Percentiles rank a stretch among this genome's conserved stretches.
phyloP scores from a whole-genome alignment of 2,113 vertebrate genomes.

The Notechis scutatus region DNA sequence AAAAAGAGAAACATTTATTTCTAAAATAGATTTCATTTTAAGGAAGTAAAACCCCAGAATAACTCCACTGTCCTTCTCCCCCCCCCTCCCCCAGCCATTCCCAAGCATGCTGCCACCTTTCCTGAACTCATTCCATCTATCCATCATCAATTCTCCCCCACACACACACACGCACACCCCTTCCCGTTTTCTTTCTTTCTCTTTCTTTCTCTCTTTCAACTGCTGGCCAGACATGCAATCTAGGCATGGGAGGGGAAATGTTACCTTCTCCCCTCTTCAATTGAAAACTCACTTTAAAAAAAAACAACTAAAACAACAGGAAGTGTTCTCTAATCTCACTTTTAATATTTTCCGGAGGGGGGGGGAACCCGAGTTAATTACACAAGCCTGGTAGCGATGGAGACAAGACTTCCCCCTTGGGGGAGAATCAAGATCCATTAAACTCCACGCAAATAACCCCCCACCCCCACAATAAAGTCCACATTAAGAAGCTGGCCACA shows the following conservation, averaged over 20 bases:
- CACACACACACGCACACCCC: no score
- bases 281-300: not conserved
- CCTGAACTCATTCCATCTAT: slow-evolving; percentile 37
- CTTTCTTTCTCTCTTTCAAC: slow-evolving; percentile 34
- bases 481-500: not conserved
- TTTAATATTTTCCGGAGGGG: not conserved
- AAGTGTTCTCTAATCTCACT: not conserved
- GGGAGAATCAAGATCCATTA: not conserved
- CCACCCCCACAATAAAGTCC: not conserved
- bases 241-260: not conserved
- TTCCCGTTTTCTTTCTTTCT: not conserved
- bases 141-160: not conserved
- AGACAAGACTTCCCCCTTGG: not conserved
- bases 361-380: not conserved
- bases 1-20: not conserved
- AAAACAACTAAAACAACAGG: slow-evolving; percentile 1
- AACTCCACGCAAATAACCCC: not conserved
- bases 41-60: not conserved
- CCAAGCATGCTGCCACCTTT: slow-evolving; percentile 23
- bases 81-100: not conserved
- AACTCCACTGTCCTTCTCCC: not conserved
- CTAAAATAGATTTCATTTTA: not conserved
- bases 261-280: not conserved
- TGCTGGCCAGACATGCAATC: slow-evolving; percentile 29
- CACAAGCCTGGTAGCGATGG: not conserved